Percentiles rank a stretch among this genome's conserved stretches.
phyloP scores from a whole-genome alignment of 2,113 vertebrate genomes.

The Chionomys nivalis region DNA sequence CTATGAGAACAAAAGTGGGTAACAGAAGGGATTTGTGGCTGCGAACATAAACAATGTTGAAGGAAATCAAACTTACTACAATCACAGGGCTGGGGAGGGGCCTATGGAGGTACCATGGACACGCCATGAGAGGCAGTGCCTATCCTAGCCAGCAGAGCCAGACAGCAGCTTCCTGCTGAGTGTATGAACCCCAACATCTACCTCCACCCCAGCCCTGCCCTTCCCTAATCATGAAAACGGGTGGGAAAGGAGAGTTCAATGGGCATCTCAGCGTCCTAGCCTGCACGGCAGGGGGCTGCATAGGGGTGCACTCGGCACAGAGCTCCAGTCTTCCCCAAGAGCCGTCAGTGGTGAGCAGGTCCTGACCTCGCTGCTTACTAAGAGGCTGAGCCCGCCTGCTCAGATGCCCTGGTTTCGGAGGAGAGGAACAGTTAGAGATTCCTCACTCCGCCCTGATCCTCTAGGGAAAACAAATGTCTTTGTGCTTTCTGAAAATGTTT shows the following conservation, averaged over 20 bases:
- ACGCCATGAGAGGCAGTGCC: neutral
- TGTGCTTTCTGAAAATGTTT: conserved; percentile 70
- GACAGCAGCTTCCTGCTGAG: conserved; percentile 46
- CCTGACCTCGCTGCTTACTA: conserved; percentile 50
- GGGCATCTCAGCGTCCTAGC: neutral
- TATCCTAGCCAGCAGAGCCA: conserved; percentile 35
- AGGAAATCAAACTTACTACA: conserved; percentile 74
- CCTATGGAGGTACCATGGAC: neutral
- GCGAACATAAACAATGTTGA: conserved; percentile 54
- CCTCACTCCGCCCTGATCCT: conserved; percentile 37
- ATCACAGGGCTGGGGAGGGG: conserved; percentile 62
- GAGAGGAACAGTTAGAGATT: neutral
- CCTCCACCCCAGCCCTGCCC: neutral
- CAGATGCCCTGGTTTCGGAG: neutral
- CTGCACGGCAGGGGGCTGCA: neutral
- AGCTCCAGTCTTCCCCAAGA: conserved; percentile 18
- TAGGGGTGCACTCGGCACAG: conserved; percentile 57
- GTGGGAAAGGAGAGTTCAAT: conserved; percentile 43
- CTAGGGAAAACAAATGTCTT: conserved; percentile 21
- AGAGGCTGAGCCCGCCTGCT: conserved; percentile 31
- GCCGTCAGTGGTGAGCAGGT: neutral
- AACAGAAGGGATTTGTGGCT: conserved; percentile 3
- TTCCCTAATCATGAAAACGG: conserved; percentile 17
- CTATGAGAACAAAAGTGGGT: conserved; percentile 52
- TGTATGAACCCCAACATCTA: neutral